Conservation (phyloP, 1,140 invertebrate genomes). For the Mercenaria mercenaria region DNA sequence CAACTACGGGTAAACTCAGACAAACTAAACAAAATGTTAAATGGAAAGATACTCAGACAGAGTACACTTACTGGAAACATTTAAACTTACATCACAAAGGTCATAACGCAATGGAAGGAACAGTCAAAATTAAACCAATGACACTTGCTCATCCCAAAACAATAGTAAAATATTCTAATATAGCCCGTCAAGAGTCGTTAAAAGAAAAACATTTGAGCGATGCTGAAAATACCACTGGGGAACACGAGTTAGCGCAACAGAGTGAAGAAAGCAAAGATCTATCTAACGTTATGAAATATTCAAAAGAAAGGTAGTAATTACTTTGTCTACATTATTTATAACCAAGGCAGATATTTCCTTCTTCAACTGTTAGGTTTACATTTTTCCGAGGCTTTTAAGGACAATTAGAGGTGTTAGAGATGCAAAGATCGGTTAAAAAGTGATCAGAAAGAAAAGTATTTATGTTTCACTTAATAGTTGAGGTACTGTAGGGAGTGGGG, state of each 20-base stretch:
- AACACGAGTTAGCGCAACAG: background rate
- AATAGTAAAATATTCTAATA: constrained; percentile 36
- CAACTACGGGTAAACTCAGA: constrained; percentile 39
- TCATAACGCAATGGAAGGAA: background rate
- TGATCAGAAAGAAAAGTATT: no score
- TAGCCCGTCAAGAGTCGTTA: background rate
- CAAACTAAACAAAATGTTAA: constrained; percentile 40
- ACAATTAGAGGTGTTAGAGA: no score
- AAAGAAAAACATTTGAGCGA: background rate
- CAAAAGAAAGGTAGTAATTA: constrained; percentile 23
- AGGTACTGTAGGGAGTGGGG: no score
- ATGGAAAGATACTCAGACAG: constrained; percentile 49
- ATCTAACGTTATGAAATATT: constrained; percentile 34
- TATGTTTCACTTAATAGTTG: no score
- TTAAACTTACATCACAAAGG: background rate
- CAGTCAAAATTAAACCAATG: constrained; percentile 46
- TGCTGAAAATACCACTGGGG: background rate
- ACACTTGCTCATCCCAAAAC: constrained; percentile 9
- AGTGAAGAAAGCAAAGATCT: background rate
- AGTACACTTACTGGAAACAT: constrained; percentile 39
- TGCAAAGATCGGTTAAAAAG: no score
- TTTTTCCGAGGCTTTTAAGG: no score
- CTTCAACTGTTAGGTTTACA: no score
- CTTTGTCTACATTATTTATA: no score
- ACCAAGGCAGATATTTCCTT: background rate